Base-by-base conservation (phyloP, 2,113 vertebrate genomes). In the Xiphophorus hellerii region DNA sequence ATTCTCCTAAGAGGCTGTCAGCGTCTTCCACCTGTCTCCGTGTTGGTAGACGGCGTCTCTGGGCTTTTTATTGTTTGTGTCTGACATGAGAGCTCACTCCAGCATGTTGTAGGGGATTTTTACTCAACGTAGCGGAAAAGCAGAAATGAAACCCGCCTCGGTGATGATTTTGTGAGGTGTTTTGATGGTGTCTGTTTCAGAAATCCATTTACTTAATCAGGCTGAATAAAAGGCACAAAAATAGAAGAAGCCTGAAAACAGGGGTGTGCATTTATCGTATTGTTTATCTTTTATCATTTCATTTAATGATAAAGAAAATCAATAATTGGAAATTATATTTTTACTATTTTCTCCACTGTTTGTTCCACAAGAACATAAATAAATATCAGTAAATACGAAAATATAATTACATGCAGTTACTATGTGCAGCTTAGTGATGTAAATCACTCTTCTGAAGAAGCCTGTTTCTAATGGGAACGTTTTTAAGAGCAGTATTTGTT, bases 21-120 rank as follows among this genome's bases (percentile, higher is more conserved):
- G 60, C 27, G 70, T 51, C 35, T 61, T 69, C 58, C 66, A 44
- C 62, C 62, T 61, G 69, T 44, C 74, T 37, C 30, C 37, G 69
- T 58, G 73, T 73, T 31, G 73, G 68, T 35, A 63, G 76, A 71
- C 69, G 64, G 44, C 81, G 33, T 11, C 30, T 0, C 58, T 54
- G 67, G 62, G 70, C 17, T 78, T 66, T 78, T 78, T 70, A 68
- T 71, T 67, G 44, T 54, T 37, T 20, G 9, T 30, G 54, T 66
- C 54, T 76, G 80, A 78, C 62, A 62, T 44, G 75, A 74, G 75
- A 62, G 25, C 54, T 80, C 68, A 27, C 15, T 74, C 44, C 77
- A 20, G 71, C 7, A 1, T 9, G 10, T n/a, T 42, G 62, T 58
- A 48, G 27, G 28, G 61, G 54, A 64, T 42, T 66, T 62, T 37